These are phyloP conservation scores for Poecilia picta DNA, from an alignment of 2,797 vertebrate species.

Conservation along the genomic window DNA sequence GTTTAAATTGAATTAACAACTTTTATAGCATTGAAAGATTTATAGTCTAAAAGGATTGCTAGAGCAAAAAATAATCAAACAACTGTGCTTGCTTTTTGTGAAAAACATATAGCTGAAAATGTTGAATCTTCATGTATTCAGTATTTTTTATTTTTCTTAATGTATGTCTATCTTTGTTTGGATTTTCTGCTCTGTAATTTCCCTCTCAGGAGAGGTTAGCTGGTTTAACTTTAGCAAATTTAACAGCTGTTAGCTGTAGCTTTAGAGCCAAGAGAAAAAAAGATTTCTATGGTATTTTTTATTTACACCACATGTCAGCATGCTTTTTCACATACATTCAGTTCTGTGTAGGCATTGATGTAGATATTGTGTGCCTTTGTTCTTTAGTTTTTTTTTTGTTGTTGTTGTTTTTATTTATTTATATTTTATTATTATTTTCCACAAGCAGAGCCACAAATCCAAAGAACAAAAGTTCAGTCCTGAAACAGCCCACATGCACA, in stretches of 20 bases:
- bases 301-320: conserved; percentile 14
- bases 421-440: not conserved
- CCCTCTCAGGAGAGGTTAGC: not conserved
- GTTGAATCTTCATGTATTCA: not conserved
- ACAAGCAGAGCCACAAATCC: not conserved
- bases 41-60: too few relatives aligned
- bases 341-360: not conserved
- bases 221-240: not conserved
- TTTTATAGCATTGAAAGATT: not conserved
- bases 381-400: not conserved
- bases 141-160: not conserved
- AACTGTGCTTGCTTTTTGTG: not conserved
- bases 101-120: not conserved
- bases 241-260: not conserved
- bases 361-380: not conserved
- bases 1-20: not conserved
- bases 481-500: conserved; percentile 25
- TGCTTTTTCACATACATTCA: conserved; percentile 12
- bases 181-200: not conserved
- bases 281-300: conserved; percentile 5
- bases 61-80: not conserved
- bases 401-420: too few relatives aligned
- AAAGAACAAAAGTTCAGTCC: not conserved
- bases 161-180: not conserved
- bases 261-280: conserved; percentile 8